Evolutionary conservation across 2,888 invertebrate genomes (phyloP).

Genomic region (Drosophila meridionalis): DNA sequence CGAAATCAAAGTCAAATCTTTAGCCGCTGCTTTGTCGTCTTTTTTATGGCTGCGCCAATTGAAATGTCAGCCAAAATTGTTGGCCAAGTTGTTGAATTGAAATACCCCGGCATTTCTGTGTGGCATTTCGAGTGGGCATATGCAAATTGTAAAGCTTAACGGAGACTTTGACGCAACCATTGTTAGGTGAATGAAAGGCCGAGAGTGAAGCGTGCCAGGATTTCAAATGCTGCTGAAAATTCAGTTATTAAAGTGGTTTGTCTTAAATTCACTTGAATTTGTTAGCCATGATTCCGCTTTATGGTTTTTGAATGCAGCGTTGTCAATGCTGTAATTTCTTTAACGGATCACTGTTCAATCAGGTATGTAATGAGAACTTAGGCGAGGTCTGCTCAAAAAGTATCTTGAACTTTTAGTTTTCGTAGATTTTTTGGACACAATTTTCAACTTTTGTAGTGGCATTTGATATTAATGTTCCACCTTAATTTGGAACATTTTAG

Average conservation of each 20-base stretch:
- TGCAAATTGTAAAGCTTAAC: background rate
- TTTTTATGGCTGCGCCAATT: constrained; percentile 50
- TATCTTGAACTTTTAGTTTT: too few species aligned
- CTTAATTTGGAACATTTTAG: too few species aligned
- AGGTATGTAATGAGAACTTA: too few species aligned
- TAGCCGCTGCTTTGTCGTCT: constrained; percentile 28
- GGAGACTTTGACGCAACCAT: background rate
- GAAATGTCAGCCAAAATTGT: constrained; percentile 47
- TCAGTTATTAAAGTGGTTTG: background rate
- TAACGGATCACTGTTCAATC: too few species aligned
- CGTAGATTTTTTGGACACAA: too few species aligned
- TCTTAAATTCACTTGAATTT: too few species aligned
- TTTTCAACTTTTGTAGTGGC: too few species aligned
- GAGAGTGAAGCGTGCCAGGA: background rate
- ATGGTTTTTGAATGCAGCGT: too few species aligned
- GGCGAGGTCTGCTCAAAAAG: too few species aligned
- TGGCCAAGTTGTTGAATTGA: constrained; percentile 10
- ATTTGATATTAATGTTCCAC: too few species aligned
- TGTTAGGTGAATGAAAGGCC: background rate
- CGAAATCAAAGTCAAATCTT: constrained; percentile 67
- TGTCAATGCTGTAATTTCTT: too few species aligned
- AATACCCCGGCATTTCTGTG: constrained; percentile 6
- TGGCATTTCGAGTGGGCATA: background rate
- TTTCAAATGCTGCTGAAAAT: background rate
- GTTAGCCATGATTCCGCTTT: too few species aligned